phyloP scores from a whole-genome alignment of 2,888 invertebrate species.

The Drosophila mercatorum region DNA sequence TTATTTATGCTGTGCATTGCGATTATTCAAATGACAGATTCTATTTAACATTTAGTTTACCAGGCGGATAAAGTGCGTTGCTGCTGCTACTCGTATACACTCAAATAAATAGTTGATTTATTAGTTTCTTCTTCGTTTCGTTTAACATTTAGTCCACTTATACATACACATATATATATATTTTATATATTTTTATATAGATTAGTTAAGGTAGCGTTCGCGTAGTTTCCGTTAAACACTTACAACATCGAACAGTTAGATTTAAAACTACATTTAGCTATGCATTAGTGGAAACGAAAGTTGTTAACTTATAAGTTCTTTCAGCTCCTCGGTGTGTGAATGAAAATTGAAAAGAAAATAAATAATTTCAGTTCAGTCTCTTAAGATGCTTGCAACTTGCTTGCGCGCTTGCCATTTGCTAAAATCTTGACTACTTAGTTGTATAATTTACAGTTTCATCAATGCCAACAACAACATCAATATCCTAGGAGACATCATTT shows the following conservation, averaged over 20 bases:
- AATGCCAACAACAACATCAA: constrained; percentile 30
- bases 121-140: constrained; percentile 35
- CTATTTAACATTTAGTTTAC: constrained; percentile 7
- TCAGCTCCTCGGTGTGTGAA: constrained; percentile 24
- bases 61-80: constrained; percentile 3
- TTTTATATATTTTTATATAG: constrained; percentile 18
- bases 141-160: constrained; percentile 17
- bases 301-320: constrained; percentile 27
- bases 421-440: constrained; percentile 57
- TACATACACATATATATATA: constrained; percentile 19
- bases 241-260: constrained; percentile 66
- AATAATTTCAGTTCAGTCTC: constrained; percentile 75
- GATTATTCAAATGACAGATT: constrained; percentile 32
- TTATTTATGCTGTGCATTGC: constrained; percentile 44
- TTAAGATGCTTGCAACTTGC: constrained; percentile 69
- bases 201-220: constrained; percentile 25
- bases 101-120: constrained; percentile 70
- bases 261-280: constrained; percentile 23
- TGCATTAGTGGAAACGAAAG: constrained; percentile 10
- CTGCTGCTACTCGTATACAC: constrained; percentile 49
- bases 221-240: constrained; percentile 19
- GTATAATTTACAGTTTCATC: constrained; percentile 40
- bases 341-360: constrained; percentile 46
- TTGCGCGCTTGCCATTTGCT: constrained; percentile 55
- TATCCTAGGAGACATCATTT: constrained; percentile 37